A percentile compares a stretch with the other conserved stretches of the same genome.
Conservation (phyloP, 2,113 vertebrate species). For the Eptesicus fuscus region DNA sequence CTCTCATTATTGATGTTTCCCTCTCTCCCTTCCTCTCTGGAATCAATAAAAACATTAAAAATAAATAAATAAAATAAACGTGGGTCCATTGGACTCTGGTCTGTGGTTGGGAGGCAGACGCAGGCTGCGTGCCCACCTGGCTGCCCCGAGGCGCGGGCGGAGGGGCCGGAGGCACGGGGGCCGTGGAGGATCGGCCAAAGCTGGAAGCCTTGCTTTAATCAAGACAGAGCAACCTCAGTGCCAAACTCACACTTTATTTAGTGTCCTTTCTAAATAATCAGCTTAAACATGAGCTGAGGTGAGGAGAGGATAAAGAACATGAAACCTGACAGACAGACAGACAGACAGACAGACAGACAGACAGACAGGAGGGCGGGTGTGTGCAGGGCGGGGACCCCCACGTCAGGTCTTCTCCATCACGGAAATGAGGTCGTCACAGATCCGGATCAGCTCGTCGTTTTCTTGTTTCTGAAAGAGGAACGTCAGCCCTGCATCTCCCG, state of each 20-base stretch:
- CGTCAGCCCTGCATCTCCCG: rapidly evolving
- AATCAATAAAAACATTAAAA: too few species aligned
- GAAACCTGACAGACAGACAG: neutral
- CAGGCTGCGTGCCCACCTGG: rapidly evolving
- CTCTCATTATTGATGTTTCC: too few species aligned
- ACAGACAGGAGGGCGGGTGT: rapidly evolving
- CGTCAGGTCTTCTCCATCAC: slow-evolving; percentile 61
- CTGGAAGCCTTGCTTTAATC: neutral
- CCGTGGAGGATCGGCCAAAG: neutral
- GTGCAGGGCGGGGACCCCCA: rapidly evolving
- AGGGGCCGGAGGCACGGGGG: rapidly evolving
- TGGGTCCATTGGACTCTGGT: neutral
- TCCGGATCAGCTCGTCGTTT: slow-evolving; percentile 43
- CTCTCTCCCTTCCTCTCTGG: too few species aligned
- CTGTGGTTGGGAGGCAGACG: neutral
- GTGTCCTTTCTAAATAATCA: neutral
- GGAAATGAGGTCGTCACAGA: slow-evolving; percentile 70
- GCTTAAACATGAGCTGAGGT: neutral
- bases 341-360: too few species aligned
- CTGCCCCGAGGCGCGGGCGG: rapidly evolving
- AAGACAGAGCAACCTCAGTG: neutral
- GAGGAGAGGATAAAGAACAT: neutral
- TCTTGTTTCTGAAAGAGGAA: slow-evolving; percentile 49
- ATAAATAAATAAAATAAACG: too few species aligned
- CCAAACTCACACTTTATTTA: neutral